These are phyloP conservation scores for Nipponacmea schrenckii DNA, from an alignment of 2,888 invertebrate species.

Conservation along the genomic window DNA sequence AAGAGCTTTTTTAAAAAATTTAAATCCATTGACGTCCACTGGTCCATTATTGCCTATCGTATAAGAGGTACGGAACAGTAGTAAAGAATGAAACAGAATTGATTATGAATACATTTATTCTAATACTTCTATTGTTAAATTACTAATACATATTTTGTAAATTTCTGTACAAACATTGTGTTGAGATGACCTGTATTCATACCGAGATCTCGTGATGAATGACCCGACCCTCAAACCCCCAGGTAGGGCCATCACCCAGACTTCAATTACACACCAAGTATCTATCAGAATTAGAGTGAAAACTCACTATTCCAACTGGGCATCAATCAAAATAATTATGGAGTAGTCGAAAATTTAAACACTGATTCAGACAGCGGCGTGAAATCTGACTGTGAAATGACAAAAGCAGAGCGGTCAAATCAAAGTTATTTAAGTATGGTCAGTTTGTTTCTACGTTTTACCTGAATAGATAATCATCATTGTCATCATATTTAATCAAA, in stretches of 20 bases:
- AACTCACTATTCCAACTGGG: not conserved
- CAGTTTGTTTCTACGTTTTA: constrained; percentile 6
- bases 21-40: too few relatives aligned
- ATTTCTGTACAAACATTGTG: too few relatives aligned
- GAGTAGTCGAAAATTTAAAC: constrained; percentile 5
- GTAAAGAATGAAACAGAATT: too few relatives aligned
- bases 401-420: constrained; percentile 1
- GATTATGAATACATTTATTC: too few relatives aligned
- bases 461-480: constrained; percentile 2
- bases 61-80: too few relatives aligned
- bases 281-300: constrained; percentile 2
- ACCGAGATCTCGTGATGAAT: not conserved
- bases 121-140: too few relatives aligned
- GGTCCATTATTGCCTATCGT: too few relatives aligned
- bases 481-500: constrained; percentile 1
- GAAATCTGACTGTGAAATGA: not conserved
- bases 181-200: too few relatives aligned
- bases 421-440: not conserved
- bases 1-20: too few relatives aligned
- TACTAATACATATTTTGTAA: too few relatives aligned
- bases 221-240: not conserved
- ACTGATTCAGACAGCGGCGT: not conserved
- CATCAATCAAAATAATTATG: constrained; percentile 8
- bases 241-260: not conserved
- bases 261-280: not conserved